Evolutionary conservation across 2,113 vertebrate genomes (phyloP), one percentile per base, ranked within the genome.

Genomic region (Myrmecophaga tridactyla): DNA sequence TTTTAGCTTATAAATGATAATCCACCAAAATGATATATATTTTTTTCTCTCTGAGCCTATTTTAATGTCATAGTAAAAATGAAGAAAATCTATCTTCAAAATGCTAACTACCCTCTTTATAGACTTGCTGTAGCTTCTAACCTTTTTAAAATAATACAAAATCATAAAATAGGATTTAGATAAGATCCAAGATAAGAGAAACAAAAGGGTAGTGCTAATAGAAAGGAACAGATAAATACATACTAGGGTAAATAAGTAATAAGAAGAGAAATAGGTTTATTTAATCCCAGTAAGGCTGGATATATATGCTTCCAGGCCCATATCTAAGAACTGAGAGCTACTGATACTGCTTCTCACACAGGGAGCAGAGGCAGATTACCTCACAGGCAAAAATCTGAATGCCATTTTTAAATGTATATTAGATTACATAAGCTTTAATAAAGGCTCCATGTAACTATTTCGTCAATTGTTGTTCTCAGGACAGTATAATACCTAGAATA

Each of bases 1-100:
- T 77, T 90, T 84, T 70, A 95, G 27, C 36, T 95, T 90, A 72
- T 58, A n/a, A 86, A 48, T 43, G 82, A 78, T 7, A 29, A 85
- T 7, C 14, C 1, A 53, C 5, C 41, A 92, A 5, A 78, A 90
- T 81, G n/a, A 34, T 90, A 9, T 25, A 27, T n/a, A 67, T 34
- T n/a, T 69, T 69, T 43, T 39, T 14, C 27, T n/a, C 31, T 72
- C 36, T 69, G 8, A 87, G 11, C 18, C 53, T 87, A 83, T 53
- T 75, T 86, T 58, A 87, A 90, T 48, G 70, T 72, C 41, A 78
- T 63, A n/a, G 51, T 65, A 90, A 48, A 87, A 91, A 73, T 77
- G 27, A 12, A 78, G 46, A 46, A 82, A 77, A 39, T 86, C 12
- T 43, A 86, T 51, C 78, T 89, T 60, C 29, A 78, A 91, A 83